Percentiles rank a stretch among this genome's conserved stretches.
phyloP scores from a whole-genome alignment of 2,113 vertebrate species.

The Haliaeetus leucogaster region DNA sequence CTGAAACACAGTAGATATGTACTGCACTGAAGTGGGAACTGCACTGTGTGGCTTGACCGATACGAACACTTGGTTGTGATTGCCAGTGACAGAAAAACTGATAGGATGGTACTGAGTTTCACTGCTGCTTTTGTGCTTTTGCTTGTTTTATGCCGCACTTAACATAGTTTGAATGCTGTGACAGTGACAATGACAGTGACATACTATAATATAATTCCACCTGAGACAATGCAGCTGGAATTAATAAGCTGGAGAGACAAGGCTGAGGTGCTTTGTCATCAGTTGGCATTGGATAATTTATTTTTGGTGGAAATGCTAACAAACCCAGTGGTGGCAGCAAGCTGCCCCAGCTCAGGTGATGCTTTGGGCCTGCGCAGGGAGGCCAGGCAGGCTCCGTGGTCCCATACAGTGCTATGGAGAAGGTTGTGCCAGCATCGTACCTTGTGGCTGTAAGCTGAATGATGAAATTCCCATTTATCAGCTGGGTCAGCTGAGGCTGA shows the following conservation, averaged over 20 bases:
- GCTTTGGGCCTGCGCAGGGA: not conserved
- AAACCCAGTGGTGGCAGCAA: not conserved
- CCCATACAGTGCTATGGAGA: not conserved
- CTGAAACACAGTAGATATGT: not conserved
- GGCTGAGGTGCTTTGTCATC: slow-evolving; percentile 6
- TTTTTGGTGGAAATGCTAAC: not conserved
- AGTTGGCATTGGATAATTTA: not conserved
- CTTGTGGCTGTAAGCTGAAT: not conserved
- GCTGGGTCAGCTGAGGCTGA: not conserved
- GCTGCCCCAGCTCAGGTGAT: not conserved
- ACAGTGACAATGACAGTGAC: slow-evolving; percentile 2
- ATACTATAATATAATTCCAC: not conserved
- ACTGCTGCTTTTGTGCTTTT: not conserved
- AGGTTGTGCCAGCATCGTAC: not conserved
- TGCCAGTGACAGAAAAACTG: not conserved
- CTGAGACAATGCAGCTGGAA: slow-evolving; percentile 37
- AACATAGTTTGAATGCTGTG: slow-evolving; percentile 15
- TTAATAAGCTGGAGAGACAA: not conserved
- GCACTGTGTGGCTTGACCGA: not conserved
- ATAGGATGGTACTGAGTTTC: not conserved
- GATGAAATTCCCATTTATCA: not conserved
- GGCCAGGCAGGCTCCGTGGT: not conserved
- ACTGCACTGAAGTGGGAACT: not conserved
- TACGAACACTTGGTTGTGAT: not conserved
- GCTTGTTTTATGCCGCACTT: slow-evolving; percentile 4